Percentiles rank a stretch among this genome's conserved stretches.
Evolutionary conservation across 2,113 vertebrate species (phyloP).

Genomic region (Scopus umbretta): DNA sequence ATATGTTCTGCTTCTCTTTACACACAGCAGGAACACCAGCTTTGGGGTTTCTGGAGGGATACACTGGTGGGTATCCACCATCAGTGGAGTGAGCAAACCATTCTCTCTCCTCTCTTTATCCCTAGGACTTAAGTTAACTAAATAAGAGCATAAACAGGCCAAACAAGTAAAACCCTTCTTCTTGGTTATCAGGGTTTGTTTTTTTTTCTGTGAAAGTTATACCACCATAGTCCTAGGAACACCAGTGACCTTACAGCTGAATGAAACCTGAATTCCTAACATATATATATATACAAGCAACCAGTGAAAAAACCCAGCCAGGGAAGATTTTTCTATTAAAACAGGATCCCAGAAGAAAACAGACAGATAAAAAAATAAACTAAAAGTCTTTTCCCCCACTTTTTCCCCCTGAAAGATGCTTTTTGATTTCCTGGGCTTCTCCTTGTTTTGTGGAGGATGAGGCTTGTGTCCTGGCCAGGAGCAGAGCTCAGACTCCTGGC

Average conservation of each 20-base stretch:
- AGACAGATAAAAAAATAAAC: not conserved
- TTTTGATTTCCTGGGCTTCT: not conserved
- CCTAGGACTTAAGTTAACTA: not conserved
- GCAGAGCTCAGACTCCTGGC: not conserved
- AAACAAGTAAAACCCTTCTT: not conserved
- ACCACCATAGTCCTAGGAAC: not conserved
- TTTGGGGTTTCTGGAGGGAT: not conserved
- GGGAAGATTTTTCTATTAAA: not conserved
- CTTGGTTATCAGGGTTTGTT: not conserved
- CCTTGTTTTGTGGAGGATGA: not conserved
- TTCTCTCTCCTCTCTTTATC: not conserved
- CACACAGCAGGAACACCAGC: not conserved
- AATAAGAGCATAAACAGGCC: not conserved
- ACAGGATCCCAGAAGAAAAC: not conserved
- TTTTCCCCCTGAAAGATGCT: not conserved
- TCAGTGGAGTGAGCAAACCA: not conserved
- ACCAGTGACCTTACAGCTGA: not conserved
- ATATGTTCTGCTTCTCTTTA: not conserved
- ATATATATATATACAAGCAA: not conserved
- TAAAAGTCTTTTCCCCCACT: not conserved
- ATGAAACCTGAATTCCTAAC: not conserved
- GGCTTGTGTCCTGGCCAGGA: not conserved
- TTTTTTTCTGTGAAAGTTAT: not conserved
- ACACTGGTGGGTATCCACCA: not conserved
- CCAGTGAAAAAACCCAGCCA: not conserved